Evolutionary conservation across 2,113 vertebrate genomes (phyloP).

Genomic region (Myxocyprinus asiaticus): DNA sequence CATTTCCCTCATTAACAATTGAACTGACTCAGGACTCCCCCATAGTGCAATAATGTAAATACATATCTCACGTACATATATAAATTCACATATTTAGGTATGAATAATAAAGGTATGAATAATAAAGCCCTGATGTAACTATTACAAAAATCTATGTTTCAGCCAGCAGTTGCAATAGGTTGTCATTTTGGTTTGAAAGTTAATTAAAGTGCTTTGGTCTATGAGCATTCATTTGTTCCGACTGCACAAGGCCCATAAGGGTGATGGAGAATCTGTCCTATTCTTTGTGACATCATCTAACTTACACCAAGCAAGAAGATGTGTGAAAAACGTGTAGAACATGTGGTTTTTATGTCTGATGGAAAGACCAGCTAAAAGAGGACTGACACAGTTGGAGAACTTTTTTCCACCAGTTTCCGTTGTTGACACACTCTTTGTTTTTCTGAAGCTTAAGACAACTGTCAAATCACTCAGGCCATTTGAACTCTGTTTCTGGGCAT

Average conservation of each 20-base stretch:
- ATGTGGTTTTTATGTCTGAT: slow-evolving; percentile 7
- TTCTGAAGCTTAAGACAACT: slow-evolving; percentile 7
- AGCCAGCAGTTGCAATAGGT: background rate
- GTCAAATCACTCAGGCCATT: slow-evolving; percentile 8
- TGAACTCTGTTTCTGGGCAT: background rate
- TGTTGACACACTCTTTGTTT: slow-evolving; percentile 30
- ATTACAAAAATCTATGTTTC: background rate
- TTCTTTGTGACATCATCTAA: background rate
- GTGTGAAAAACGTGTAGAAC: background rate
- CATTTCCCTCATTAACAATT: too few relatives aligned
- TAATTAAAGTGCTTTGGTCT: background rate
- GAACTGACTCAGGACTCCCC: too few relatives aligned
- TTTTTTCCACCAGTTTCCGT: slow-evolving; percentile 10
- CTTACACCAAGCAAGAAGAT: background rate
- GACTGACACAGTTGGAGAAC: slow-evolving; percentile 2
- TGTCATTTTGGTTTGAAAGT: background rate
- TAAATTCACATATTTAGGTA: background rate
- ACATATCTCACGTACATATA: too few relatives aligned
- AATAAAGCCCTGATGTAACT: background rate
- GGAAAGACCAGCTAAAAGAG: background rate
- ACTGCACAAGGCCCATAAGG: background rate
- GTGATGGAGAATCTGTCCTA: background rate
- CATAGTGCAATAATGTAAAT: too few relatives aligned
- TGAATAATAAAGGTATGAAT: background rate
- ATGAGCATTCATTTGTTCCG: background rate